These are phyloP conservation scores for Drosophila subpulchrella DNA, from an alignment of 1,140 invertebrate genomes.

Conservation along the genomic window DNA sequence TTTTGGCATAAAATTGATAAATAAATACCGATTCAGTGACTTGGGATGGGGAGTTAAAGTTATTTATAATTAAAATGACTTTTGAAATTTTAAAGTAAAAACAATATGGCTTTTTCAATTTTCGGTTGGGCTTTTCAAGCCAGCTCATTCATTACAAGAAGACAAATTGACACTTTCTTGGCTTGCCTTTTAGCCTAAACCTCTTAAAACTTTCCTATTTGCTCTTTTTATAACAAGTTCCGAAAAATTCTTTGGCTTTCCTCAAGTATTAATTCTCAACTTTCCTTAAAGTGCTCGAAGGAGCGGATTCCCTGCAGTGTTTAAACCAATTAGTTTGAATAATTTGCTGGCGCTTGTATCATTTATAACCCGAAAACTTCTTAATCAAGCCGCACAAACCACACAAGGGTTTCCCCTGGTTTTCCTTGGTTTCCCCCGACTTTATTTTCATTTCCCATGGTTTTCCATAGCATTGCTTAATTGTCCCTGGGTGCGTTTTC, in stretches of 20 bases:
- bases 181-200: not conserved
- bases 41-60: not conserved
- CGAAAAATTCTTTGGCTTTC: conserved; percentile 16
- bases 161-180: not conserved
- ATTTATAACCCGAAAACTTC: conserved; percentile 52
- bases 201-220: conserved; percentile 6
- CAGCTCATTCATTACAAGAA: not conserved
- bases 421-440: conserved; percentile 2
- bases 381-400: conserved; percentile 46
- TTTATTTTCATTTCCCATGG: not conserved
- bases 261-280: conserved; percentile 19
- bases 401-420: conserved; percentile 26
- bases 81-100: not conserved
- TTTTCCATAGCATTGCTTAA: conserved; percentile 24
- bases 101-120: not conserved
- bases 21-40: not conserved
- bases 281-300: conserved; percentile 18
- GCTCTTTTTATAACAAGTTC: not conserved
- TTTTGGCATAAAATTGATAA: conserved; percentile 13
- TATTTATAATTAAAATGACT: not conserved
- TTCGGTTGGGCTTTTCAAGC: not conserved
- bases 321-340: conserved; percentile 54
- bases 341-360: conserved; percentile 45
- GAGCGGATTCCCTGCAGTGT: conserved; percentile 15
- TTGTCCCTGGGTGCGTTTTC: conserved; percentile 49